phyloP scores from a whole-genome alignment of 2,888 invertebrate species.

The Spisula solida region DNA sequence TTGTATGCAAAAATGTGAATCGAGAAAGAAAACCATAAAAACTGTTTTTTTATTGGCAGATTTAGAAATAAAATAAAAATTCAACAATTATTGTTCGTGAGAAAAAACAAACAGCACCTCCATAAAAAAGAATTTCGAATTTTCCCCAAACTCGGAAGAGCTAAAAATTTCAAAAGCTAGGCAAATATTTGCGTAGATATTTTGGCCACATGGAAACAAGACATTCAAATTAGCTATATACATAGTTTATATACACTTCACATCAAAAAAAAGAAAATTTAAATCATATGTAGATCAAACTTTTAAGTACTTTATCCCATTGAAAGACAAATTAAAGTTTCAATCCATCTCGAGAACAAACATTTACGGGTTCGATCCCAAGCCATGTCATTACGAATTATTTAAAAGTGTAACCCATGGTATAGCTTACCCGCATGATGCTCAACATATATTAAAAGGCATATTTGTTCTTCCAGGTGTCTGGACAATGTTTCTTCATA shows the following conservation, averaged over 20 bases:
- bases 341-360: too few species aligned
- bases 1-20: slow-evolving; percentile 40
- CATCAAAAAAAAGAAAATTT: not conserved
- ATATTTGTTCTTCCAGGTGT: too few species aligned
- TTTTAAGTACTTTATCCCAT: not conserved
- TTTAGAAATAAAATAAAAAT: slow-evolving; percentile 42
- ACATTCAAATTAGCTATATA: not conserved
- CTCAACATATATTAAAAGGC: too few species aligned
- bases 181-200: slow-evolving; percentile 13
- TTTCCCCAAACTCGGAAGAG: not conserved
- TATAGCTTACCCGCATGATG: too few species aligned
- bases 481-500: too few species aligned
- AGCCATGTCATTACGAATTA: too few species aligned
- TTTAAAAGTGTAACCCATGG: too few species aligned
- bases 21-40: slow-evolving; percentile 33
- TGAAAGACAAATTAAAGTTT: not conserved
- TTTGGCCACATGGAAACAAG: not conserved
- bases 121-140: slow-evolving; percentile 9
- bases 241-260: not conserved
- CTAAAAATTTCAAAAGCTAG: slow-evolving; percentile 5
- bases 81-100: slow-evolving; percentile 17
- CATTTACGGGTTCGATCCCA: too few species aligned
- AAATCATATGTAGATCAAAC: not conserved
- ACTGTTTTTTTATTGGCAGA: slow-evolving; percentile 40
- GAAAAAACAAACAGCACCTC: slow-evolving; percentile 25